Conservation (phyloP, 2,888 invertebrate species). For the Agrotis clavis region DNA sequence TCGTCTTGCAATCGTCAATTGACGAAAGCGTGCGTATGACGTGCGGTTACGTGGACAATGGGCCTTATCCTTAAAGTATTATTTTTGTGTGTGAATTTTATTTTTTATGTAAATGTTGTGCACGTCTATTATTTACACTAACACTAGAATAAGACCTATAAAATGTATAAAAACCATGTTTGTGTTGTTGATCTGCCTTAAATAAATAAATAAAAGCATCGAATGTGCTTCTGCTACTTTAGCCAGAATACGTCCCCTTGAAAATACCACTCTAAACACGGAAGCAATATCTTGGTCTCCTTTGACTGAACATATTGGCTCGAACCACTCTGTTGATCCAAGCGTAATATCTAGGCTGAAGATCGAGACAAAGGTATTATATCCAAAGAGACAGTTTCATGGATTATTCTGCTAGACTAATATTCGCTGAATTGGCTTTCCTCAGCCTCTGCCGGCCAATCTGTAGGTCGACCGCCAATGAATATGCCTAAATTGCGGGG, state of each 20-base stretch:
- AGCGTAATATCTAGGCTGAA: neutral
- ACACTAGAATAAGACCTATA: too few species aligned
- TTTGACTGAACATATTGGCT: neutral
- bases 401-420: neutral
- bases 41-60: too few species aligned
- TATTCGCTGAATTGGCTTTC: neutral
- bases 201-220: too few species aligned
- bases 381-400: neutral
- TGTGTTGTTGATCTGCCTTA: too few species aligned
- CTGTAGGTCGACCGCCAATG: neutral
- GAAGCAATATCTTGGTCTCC: neutral
- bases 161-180: too few species aligned
- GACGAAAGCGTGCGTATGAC: too few species aligned
- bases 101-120: too few species aligned
- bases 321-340: neutral
- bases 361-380: conserved; percentile 3
- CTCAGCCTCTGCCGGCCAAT: neutral
- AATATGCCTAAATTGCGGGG: too few species aligned
- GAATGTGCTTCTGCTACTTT: neutral
- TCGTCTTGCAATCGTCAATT: too few species aligned
- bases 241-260: neutral
- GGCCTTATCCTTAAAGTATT: too few species aligned
- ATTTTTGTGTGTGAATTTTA: too few species aligned
- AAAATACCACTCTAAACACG: neutral
- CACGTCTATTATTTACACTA: too few species aligned